Percentiles rank a stretch among this genome's conserved stretches.
phyloP scores from a whole-genome alignment of 2,797 vertebrate species.

The Gadopsis marmoratus region DNA sequence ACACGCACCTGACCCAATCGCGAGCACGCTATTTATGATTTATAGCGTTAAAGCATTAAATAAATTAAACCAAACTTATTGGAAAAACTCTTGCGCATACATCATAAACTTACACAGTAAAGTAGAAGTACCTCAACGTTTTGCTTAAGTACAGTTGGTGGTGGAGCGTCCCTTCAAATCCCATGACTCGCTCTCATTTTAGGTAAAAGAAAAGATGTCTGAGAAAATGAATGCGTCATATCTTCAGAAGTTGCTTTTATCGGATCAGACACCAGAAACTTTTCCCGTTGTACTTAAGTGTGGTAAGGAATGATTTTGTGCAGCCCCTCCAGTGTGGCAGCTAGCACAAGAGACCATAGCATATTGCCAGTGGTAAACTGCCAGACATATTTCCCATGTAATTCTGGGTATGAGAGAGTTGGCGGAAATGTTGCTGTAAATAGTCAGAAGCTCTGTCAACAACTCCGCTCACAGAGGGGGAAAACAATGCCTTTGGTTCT shows the following conservation, averaged over 20 bases:
- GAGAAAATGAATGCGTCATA: neutral
- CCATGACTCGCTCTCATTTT: neutral
- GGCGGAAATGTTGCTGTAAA: constrained; percentile 55
- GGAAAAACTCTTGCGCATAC: no score
- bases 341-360: constrained; percentile 21
- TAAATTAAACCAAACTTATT: no score
- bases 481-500: constrained; percentile 66
- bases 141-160: neutral
- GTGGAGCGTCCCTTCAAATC: neutral
- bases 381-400: constrained; percentile 43
- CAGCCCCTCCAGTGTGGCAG: constrained; percentile 1
- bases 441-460: constrained; percentile 67
- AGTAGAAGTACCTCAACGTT: neutral
- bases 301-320: constrained; percentile 15
- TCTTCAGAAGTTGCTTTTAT: constrained; percentile 28
- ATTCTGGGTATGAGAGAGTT: constrained; percentile 17
- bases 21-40: no score
- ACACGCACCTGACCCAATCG: no score
- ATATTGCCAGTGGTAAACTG: constrained; percentile 23
- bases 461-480: constrained; percentile 51
- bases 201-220: neutral
- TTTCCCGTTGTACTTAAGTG: neutral
- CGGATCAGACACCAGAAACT: constrained; percentile 18
- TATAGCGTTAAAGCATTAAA: no score
- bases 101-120: neutral